Conservation (phyloP, 2,113 vertebrate genomes). For the Cairina moschata region DNA sequence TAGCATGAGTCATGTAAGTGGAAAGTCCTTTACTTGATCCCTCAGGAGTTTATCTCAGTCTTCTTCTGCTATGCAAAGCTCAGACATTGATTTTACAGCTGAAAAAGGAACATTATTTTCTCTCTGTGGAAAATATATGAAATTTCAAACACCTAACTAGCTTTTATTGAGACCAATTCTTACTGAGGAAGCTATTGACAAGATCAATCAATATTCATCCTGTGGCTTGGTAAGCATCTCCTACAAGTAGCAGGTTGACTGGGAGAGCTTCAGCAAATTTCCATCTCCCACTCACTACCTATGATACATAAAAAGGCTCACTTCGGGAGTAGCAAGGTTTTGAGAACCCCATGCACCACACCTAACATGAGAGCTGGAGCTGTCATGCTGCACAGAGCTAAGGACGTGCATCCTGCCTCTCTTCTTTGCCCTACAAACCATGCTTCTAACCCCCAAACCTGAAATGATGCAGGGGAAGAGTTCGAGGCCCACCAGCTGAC, state of each 20-base stretch:
- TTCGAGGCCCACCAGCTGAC: not conserved
- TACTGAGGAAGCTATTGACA: not conserved
- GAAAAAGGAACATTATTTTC: not conserved
- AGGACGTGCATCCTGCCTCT: not conserved
- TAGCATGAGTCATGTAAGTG: not conserved
- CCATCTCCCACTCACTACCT: not conserved
- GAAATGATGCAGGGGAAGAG: not conserved
- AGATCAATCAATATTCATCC: not conserved
- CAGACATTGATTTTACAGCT: not conserved
- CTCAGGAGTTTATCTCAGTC: not conserved
- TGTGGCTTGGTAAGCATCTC: not conserved
- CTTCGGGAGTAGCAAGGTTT: not conserved
- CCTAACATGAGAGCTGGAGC: not conserved
- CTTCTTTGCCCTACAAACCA: not conserved
- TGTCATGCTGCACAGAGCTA: not conserved
- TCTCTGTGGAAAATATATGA: not conserved
- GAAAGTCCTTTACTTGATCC: not conserved
- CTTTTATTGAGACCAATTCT: not conserved
- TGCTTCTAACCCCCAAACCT: not conserved
- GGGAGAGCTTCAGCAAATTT: not conserved
- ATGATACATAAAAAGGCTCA: not conserved
- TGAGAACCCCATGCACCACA: not conserved
- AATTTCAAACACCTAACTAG: not conserved
- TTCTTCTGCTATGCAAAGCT: not conserved
- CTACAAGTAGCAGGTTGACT: not conserved